These are phyloP conservation scores for Biston betularia DNA, from an alignment of 2,888 invertebrate genomes.

Conservation along the genomic window DNA sequence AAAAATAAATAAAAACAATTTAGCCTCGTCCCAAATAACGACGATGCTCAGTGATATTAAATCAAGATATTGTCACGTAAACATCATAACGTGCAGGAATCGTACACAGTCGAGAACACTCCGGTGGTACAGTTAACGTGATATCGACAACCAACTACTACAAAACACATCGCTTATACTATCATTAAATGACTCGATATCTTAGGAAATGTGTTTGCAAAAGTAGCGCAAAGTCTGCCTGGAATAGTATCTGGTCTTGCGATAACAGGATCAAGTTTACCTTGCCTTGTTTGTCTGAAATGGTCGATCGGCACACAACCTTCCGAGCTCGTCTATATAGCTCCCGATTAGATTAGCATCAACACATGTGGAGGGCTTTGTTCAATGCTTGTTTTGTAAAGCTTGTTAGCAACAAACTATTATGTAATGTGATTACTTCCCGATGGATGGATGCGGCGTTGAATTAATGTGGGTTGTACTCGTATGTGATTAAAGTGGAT, in stretches of 20 bases:
- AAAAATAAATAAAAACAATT: slow-evolving; percentile 24
- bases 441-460: not conserved
- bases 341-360: slow-evolving; percentile 31
- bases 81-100: slow-evolving; percentile 21
- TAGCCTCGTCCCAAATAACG: slow-evolving; percentile 13
- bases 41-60: slow-evolving; percentile 5
- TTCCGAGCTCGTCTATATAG: slow-evolving; percentile 15
- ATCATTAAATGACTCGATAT: slow-evolving; percentile 8
- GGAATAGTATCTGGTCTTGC: slow-evolving; percentile 13
- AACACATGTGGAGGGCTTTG: slow-evolving; percentile 19
- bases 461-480: slow-evolving; percentile 6
- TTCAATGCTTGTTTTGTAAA: slow-evolving; percentile 14
- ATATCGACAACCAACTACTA: not conserved
- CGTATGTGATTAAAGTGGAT: slow-evolving; percentile 24
- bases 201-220: slow-evolving; percentile 14
- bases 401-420: slow-evolving; percentile 23
- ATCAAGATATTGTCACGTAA: slow-evolving; percentile 14
- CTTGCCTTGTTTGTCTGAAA: slow-evolving; percentile 36
- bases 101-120: slow-evolving; percentile 4
- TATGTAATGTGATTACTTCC: slow-evolving; percentile 16
- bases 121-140: not conserved
- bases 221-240: slow-evolving; percentile 18
- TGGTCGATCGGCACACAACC: slow-evolving; percentile 24
- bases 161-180: slow-evolving; percentile 9
- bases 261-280: slow-evolving; percentile 34